A percentile compares a stretch with the other conserved stretches of the same genome.
Conservation (phyloP, 2,888 invertebrate species). For the Acronicta leporina region DNA sequence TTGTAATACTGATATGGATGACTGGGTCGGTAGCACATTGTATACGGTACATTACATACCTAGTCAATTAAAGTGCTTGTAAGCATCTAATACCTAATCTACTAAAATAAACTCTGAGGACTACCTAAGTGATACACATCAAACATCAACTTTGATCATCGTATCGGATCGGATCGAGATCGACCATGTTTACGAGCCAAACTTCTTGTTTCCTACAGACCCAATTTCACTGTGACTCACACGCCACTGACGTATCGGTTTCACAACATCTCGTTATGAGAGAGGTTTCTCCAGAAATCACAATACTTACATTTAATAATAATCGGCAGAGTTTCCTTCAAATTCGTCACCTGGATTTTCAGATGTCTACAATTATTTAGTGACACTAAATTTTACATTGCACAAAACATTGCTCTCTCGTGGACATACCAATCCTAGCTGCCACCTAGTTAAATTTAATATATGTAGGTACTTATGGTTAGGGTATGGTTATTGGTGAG, state of each 20-base stretch:
- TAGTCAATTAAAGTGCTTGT: constrained; percentile 4
- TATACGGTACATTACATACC: background rate
- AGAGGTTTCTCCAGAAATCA: constrained; percentile 23
- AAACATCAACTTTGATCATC: no score
- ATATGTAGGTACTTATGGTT: no score
- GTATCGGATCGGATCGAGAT: constrained; percentile 1
- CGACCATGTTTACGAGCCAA: constrained; percentile 15
- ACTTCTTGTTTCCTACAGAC: constrained; percentile 12
- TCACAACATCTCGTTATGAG: constrained; percentile 31
- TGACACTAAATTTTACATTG: no score
- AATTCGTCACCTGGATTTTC: background rate
- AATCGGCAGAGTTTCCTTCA: constrained; percentile 4
- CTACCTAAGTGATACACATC: no score
- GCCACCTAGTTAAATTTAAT: no score
- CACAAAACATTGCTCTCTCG: no score
- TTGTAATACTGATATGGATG: constrained; percentile 13
- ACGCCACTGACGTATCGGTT: constrained; percentile 26
- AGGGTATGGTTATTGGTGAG: no score
- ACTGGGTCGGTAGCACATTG: constrained; percentile 21
- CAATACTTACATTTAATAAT: constrained; percentile 3
- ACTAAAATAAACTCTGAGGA: no score
- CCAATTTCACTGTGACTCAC: constrained; percentile 41
- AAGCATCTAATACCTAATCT: no score
- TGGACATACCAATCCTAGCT: no score
- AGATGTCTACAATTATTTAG: no score